These are phyloP conservation scores for Ceratosolen solmsi DNA, from an alignment of 1,140 invertebrate genomes.

Conservation along the genomic window DNA sequence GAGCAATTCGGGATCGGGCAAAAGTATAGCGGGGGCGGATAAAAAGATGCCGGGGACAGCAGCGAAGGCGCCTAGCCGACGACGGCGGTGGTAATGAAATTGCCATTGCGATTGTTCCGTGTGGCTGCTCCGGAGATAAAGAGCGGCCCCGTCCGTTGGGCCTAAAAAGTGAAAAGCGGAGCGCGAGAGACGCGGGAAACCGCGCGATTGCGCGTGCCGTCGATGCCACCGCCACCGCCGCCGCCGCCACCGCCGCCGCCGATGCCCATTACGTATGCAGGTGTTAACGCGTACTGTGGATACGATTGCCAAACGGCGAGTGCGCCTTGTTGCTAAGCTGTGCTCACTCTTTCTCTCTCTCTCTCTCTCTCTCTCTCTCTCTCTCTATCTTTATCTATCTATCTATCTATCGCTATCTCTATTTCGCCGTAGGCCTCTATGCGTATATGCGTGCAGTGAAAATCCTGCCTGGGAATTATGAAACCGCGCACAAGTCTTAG, in stretches of 20 bases:
- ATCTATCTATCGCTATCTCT: not conserved
- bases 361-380: not conserved
- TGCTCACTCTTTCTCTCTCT: not conserved
- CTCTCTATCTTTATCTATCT: not conserved
- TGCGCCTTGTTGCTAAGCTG: constrained; percentile 2
- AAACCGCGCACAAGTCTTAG: not conserved
- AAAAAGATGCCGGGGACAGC: not conserved
- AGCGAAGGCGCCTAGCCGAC: not conserved
- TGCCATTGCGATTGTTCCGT: constrained; percentile 45
- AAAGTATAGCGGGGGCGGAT: not conserved
- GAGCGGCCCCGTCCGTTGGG: not conserved
- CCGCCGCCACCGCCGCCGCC: not conserved
- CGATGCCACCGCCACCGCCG: too few relatives aligned
- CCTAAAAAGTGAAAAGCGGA: constrained; percentile 30
- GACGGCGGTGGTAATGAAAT: constrained; percentile 47
- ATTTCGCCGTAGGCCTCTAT: not conserved
- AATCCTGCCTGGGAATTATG: not conserved
- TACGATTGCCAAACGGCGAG: not conserved
- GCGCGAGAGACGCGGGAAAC: not conserved
- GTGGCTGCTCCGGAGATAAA: constrained; percentile 15
- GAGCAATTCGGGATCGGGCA: too few relatives aligned
- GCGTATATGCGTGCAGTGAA: not conserved
- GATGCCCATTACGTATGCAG: constrained; percentile 22
- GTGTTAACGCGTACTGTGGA: not conserved
- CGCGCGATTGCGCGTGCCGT: constrained; percentile 26